phyloP scores from a whole-genome alignment of 2,888 invertebrate genomes.

The Patella pellucida region DNA sequence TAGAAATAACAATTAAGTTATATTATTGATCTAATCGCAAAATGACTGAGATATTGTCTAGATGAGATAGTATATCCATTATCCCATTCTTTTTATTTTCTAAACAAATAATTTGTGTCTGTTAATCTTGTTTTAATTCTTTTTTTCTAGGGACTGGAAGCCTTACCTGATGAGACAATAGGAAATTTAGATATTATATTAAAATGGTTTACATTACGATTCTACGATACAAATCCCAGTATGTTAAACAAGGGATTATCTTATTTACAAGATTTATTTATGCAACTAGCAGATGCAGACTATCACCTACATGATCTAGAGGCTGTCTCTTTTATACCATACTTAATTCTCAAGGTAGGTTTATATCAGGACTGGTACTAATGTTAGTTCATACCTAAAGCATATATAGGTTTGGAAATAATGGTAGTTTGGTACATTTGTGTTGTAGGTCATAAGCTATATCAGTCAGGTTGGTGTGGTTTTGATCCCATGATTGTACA shows the following conservation, averaged over 20 bases:
- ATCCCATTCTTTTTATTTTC: too few relatives aligned
- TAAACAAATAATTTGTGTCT: too few relatives aligned
- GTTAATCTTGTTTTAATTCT: not conserved
- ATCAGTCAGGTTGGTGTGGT: too few relatives aligned
- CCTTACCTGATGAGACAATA: constrained; percentile 84
- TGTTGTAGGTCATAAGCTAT: too few relatives aligned
- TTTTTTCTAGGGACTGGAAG: constrained; percentile 78
- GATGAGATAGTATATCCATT: too few relatives aligned
- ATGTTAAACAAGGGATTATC: constrained; percentile 95
- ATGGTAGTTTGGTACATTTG: too few relatives aligned
- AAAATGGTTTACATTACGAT: constrained; percentile 95
- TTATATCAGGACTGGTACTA: not conserved
- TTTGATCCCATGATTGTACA: too few relatives aligned
- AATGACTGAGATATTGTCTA: too few relatives aligned
- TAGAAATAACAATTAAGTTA: too few relatives aligned
- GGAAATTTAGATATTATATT: constrained; percentile 94
- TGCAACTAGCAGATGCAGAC: constrained; percentile 81
- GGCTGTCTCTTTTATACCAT: constrained; percentile 93
- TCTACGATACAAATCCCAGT: constrained; percentile 98
- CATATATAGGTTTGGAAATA: too few relatives aligned
- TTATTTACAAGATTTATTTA: constrained; percentile 87
- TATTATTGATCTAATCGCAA: too few relatives aligned
- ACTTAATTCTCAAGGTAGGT: constrained; percentile 88
- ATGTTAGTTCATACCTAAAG: not conserved
- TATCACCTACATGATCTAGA: constrained; percentile 92